Evolutionary conservation across 2,888 invertebrate genomes (phyloP).

Genomic region (Trichopoda pennipes): DNA sequence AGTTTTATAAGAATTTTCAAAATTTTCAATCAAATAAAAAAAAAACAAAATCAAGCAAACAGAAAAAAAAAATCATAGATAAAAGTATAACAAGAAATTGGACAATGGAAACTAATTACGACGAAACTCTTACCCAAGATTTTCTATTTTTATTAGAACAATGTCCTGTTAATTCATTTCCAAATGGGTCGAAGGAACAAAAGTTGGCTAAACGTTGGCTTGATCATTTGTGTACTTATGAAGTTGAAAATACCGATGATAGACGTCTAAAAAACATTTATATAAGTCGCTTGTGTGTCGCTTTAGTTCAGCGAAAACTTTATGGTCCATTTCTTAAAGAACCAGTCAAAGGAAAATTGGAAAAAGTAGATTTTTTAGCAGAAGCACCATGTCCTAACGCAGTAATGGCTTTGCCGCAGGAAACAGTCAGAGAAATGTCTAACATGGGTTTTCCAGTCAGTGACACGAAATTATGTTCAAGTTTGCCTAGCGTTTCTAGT

Average conservation of each 20-base stretch:
- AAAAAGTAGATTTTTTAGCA: conserved; percentile 70
- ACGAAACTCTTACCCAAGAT: conserved; percentile 70
- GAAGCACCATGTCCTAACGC: not conserved
- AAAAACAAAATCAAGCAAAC: conserved; percentile 5
- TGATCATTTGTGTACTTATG: conserved; percentile 72
- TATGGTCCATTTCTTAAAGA: conserved; percentile 71
- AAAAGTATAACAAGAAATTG: conserved; percentile 10
- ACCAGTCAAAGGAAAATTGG: conserved; percentile 69
- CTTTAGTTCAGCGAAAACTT: conserved; percentile 72
- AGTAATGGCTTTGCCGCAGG: not conserved
- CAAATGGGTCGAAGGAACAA: conserved; percentile 66
- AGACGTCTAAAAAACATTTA: conserved; percentile 74
- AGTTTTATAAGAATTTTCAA: not conserved
- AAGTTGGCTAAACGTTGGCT: conserved; percentile 72
- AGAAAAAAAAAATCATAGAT: conserved; percentile 1
- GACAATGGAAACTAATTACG: conserved; percentile 57
- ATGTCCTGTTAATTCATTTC: conserved; percentile 71
- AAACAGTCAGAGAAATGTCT: no score
- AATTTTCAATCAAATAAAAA: conserved; percentile 24
- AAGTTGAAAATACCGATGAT: conserved; percentile 70
- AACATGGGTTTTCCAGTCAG: no score
- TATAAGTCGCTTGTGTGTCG: conserved; percentile 74
- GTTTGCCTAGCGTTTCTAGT: no score
- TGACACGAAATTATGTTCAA: no score
- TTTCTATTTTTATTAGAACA: conserved; percentile 72